Evolutionary conservation across 2,888 invertebrate species (phyloP).

Genomic region (Drosophila conformis): DNA sequence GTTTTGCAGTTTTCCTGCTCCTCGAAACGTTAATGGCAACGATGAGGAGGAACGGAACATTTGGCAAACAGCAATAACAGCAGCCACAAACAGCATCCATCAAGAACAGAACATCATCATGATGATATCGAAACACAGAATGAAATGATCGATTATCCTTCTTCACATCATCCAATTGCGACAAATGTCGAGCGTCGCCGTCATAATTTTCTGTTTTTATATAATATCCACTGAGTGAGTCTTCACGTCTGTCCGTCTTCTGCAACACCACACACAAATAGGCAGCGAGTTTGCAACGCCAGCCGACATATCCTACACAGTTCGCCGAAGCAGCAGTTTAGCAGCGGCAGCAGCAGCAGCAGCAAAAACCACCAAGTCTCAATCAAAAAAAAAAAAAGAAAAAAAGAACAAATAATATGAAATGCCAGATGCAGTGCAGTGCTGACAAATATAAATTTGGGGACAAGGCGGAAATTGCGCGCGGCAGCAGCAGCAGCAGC

Average conservation of each 20-base stretch:
- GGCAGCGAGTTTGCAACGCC: conserved; percentile 59
- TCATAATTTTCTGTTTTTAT: conserved; percentile 41
- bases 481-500: conserved; percentile 72
- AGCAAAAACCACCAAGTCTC: conserved; percentile 77
- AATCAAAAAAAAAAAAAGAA: conserved; percentile 27
- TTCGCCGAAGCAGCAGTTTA: conserved; percentile 70
- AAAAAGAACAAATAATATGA: conserved; percentile 1
- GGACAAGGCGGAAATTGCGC: conserved; percentile 79
- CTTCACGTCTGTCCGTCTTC: conserved; percentile 78
- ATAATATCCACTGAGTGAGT: conserved; percentile 66
- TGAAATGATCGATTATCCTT: conserved; percentile 24
- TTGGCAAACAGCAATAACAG: conserved; percentile 39
- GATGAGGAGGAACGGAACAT: conserved; percentile 76
- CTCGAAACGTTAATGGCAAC: conserved; percentile 78
- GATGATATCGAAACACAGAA: conserved; percentile 20
- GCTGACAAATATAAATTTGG: conserved; percentile 61
- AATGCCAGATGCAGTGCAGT: conserved; percentile 55
- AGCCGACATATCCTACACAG: conserved; percentile 61
- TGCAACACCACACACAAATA: conserved; percentile 41
- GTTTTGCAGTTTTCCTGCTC: conserved; percentile 80
- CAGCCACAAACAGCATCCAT: conserved; percentile 17
- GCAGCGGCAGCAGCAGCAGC: conserved; percentile 73
- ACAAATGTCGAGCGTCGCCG: conserved; percentile 17
- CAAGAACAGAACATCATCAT: conserved; percentile 16
- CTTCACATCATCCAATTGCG: conserved; percentile 26